Percentiles rank a stretch among this genome's conserved stretches.
phyloP scores from a whole-genome alignment of 2,888 invertebrate species.

The Aphidius colemani region DNA sequence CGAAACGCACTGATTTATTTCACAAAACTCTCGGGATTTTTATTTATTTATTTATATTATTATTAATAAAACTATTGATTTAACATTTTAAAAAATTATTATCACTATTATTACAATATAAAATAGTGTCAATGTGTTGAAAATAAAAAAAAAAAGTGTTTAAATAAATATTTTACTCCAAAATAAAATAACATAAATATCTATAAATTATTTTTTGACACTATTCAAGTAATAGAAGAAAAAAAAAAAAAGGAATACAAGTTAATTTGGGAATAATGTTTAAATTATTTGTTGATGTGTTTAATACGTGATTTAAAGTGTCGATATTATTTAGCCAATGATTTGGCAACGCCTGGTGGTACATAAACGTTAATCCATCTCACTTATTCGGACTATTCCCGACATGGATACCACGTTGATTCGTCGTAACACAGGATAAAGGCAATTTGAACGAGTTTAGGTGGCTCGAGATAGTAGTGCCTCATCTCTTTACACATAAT shows the following conservation, averaged over 20 bases:
- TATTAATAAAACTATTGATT: too few relatives aligned
- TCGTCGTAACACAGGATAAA: slow-evolving; percentile 49
- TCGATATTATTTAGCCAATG: slow-evolving; percentile 15
- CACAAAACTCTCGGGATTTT: slow-evolving; percentile 14
- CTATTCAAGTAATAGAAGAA: too few relatives aligned
- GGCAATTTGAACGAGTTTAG: slow-evolving; percentile 49
- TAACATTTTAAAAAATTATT: too few relatives aligned
- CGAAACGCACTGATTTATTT: slow-evolving; percentile 33
- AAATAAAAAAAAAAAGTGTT: too few relatives aligned
- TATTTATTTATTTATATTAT: neutral
- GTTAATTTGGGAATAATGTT: neutral
- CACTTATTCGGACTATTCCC: slow-evolving; percentile 32
- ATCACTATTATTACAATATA: too few relatives aligned
- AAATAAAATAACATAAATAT: too few relatives aligned
- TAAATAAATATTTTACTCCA: too few relatives aligned
- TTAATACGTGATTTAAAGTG: neutral
- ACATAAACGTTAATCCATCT: slow-evolving; percentile 12
- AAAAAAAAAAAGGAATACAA: too few relatives aligned
- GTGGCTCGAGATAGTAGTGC: slow-evolving; percentile 32
- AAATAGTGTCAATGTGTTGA: too few relatives aligned
- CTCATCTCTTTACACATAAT: slow-evolving; percentile 13
- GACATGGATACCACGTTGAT: slow-evolving; percentile 47
- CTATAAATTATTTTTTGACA: too few relatives aligned
- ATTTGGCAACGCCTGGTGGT: slow-evolving; percentile 42
- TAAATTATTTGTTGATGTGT: slow-evolving; percentile 8